Evolutionary conservation across 2,888 invertebrate genomes (phyloP).

Genomic region (Pardosa pseudoannulata): DNA sequence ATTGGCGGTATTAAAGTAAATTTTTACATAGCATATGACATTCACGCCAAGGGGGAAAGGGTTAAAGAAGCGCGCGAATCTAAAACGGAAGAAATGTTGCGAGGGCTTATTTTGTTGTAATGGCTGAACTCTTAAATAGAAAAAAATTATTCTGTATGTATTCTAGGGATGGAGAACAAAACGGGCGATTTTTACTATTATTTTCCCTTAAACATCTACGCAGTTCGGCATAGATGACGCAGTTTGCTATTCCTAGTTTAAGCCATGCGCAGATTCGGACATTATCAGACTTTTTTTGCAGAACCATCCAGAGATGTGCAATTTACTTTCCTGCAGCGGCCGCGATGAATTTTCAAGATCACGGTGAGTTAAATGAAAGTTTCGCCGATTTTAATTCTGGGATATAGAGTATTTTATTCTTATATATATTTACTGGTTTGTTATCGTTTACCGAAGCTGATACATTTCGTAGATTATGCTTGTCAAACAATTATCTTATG

Average conservation of each 20-base stretch:
- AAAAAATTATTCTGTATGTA: background rate
- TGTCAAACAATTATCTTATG: background rate
- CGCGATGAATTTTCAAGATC: background rate
- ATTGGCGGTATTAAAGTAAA: no score
- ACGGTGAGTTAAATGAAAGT: conserved; percentile 17
- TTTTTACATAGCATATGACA: conserved; percentile 43
- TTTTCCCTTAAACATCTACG: conserved; percentile 58
- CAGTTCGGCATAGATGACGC: conserved; percentile 61
- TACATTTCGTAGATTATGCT: background rate
- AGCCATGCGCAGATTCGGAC: conserved; percentile 67
- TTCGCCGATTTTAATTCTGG: background rate
- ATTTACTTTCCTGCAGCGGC: background rate
- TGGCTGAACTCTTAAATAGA: background rate
- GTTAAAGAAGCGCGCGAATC: conserved; percentile 57
- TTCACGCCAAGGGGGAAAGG: conserved; percentile 62
- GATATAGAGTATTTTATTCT: background rate
- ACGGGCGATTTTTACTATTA: background rate
- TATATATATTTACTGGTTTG: background rate
- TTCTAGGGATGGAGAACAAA: background rate
- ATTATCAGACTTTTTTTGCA: conserved; percentile 21
- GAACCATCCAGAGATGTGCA: conserved; percentile 17
- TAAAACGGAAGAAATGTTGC: conserved; percentile 25
- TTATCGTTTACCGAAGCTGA: background rate
- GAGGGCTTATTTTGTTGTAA: background rate
- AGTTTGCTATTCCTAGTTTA: conserved; percentile 62